Percentiles rank a stretch among this genome's conserved stretches.
These are phyloP conservation scores for Poliocrania exsul DNA, from an alignment of 2,797 vertebrate species.

Conservation along the genomic window DNA sequence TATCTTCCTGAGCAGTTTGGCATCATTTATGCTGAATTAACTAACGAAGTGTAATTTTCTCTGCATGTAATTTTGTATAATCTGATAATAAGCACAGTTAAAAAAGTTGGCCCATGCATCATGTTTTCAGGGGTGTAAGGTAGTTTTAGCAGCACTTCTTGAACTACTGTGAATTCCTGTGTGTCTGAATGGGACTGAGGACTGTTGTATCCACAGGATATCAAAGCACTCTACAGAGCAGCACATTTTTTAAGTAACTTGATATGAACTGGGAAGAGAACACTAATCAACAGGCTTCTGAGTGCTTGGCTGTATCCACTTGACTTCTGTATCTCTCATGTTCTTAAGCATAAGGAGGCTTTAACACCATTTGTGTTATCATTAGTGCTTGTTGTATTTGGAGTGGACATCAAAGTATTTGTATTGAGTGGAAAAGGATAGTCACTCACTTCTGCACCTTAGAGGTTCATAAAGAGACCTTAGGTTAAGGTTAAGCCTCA, in stretches of 20 bases:
- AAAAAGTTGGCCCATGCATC: background rate
- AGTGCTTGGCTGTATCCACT: background rate
- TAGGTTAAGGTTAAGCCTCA: background rate
- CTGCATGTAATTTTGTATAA: conserved; percentile 57
- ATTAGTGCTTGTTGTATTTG: background rate
- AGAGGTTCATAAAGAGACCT: background rate
- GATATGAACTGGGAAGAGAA: background rate
- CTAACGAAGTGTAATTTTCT: conserved; percentile 54
- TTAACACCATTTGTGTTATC: background rate
- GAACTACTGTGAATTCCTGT: conserved; percentile 17
- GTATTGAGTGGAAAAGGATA: background rate
- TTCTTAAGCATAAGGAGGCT: background rate
- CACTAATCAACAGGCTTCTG: background rate
- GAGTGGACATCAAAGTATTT: background rate
- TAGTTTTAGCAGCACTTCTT: conserved; percentile 3
- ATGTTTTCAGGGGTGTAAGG: background rate
- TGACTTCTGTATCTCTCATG: background rate
- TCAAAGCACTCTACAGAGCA: background rate
- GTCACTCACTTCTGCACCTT: background rate
- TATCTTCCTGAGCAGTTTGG: conserved; percentile 21
- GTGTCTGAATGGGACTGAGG: conserved; percentile 34
- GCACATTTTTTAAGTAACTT: background rate
- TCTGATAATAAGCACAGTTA: conserved; percentile 52
- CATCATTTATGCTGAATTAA: conserved; percentile 34
- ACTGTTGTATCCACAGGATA: background rate